Base-by-base conservation (phyloP, 2,888 invertebrate species). In the Metellina segmentata region DNA sequence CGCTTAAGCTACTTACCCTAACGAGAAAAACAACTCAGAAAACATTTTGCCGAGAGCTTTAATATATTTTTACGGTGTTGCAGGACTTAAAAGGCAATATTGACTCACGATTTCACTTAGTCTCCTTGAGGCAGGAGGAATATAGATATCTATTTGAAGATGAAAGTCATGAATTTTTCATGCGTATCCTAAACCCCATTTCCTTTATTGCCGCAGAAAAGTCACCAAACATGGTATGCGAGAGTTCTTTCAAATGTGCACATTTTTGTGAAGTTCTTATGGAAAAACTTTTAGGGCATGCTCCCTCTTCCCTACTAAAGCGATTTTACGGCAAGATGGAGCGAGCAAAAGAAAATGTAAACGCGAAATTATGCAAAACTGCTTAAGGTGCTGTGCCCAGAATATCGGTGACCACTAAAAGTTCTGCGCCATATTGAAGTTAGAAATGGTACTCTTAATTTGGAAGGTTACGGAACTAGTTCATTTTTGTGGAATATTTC, bases 101-200 rank as follows among this genome's bases (percentile, higher is more conserved):
- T 85, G 75, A 85, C 77, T 49, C 77, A 19, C 11, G 19, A 77
- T 70, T 19, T 19, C 75, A 78, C 69, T 85, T 78, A 61, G 20
- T 49, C 48, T 61, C 61, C 19, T 16, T 49, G 7, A 69, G 69
- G n/a, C 20, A 13, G n/a, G 69, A 13, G 69, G 13, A 52, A 20
- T 51, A 20, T 72, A 72, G 72, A 83, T 52, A 83, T 69, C 53
- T 51, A 72, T 70, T 52, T 71, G 83, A 83, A n/a, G 85, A 16
- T 77, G 19, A 34, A 70, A n/a, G 69, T 70, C 72, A 85, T 85
- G 78, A 85, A 85, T 85, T 77, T 85, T 85, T 85, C 85, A 85
- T 85, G 53, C 51, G n/a, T 19, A 69, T 81, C 72, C 19, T 19
- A 72, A 34, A 1, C 34, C 34, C 34, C 83, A 34, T 85, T 85